Conservation (phyloP, 2,888 invertebrate genomes). For the Sepioteuthis lessoniana region DNA sequence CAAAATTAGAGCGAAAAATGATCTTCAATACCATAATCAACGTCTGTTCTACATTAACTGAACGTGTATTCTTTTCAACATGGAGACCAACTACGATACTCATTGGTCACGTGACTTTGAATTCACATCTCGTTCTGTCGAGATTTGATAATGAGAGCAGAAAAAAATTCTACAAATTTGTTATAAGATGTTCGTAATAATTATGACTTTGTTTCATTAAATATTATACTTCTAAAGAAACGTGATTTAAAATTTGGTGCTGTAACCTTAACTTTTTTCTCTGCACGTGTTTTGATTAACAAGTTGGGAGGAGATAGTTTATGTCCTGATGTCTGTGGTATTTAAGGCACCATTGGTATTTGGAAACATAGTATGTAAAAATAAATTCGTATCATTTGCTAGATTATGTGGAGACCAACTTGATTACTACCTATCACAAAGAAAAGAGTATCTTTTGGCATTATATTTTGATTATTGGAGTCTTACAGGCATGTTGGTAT, state of each 20-base stretch:
- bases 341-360: no score
- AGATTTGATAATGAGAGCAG: neutral
- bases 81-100: neutral
- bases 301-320: no score
- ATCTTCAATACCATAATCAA: neutral
- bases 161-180: no score
- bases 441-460: no score
- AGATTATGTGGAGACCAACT: no score
- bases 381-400: no score
- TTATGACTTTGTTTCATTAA: neutral
- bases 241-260: neutral
- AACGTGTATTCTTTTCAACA: neutral
- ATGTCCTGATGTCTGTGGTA: no score
- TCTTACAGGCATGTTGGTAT: no score
- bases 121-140: neutral
- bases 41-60: neutral
- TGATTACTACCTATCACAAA: no score
- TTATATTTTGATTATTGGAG: no score
- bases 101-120: neutral
- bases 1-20: neutral
- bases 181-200: neutral
- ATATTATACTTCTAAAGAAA: neutral
- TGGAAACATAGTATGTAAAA: no score
- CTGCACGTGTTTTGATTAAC: neutral
- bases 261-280: neutral